Base-by-base conservation (phyloP, 2,113 vertebrate genomes). In the Daphoenositta chrysoptera region DNA sequence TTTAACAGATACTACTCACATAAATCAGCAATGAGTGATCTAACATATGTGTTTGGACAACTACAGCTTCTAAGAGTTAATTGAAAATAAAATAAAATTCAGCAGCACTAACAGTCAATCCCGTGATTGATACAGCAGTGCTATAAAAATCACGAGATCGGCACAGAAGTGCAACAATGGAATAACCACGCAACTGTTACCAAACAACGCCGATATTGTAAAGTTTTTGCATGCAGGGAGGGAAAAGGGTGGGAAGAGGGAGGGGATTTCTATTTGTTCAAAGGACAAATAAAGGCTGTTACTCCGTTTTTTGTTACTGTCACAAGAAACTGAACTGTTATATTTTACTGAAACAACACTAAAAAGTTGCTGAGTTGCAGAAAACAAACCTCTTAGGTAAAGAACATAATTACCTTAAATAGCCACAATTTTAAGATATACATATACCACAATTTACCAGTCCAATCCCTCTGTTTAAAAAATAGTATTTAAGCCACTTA, bases 131-230 rank as follows among this genome's bases (percentile, higher is more conserved):
- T 53, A 82, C 70, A 72, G 47, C 80, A 83, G 72, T 10, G 89
- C 58, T 45, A 61, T 31, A 83, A 75, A 65, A 77, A 69, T 73
- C 92, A 96, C 2, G 7, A 77, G 93, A 92, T 37, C 19, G 15
- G 56, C 83, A 95, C 18, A 66, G 72, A 63, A 90, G 63, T 15
- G 30, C 65, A 91, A 94, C 95, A 95, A 92, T 33, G 58, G 88
- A 88, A 92, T 89, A 94, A 96, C 71, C 45, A 66, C 12, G 20
- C 89, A 89, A 90, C 70, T 94, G 92, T 94, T 81, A 83, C 42
- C 73, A 83, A 79, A 93, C 82, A 95, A 93, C 3, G 12, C 24
- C 4, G 68, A 79, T 39, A 96, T 80, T 96, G 96, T 96, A 30
- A 89, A 93, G 51, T 48, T 84, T 88, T 54, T 68, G 64, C 63